A percentile compares a stretch with the other conserved stretches of the same genome.
These are phyloP conservation scores for Hylaeus volcanicus DNA, from an alignment of 1,140 invertebrate species.

Conservation along the genomic window DNA sequence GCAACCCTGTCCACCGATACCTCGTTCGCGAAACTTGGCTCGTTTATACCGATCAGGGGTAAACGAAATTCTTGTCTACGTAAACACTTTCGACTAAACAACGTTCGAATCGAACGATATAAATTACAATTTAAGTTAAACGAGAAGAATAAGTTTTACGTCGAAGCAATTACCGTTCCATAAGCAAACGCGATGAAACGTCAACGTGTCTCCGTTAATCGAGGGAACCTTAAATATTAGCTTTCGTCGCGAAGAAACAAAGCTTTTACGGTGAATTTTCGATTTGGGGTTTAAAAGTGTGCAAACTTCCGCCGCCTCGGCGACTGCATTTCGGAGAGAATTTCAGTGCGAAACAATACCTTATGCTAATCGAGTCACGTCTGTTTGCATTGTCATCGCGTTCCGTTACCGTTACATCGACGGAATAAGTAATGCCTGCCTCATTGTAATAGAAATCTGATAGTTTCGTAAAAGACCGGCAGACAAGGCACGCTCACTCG, in stretches of 20 bases:
- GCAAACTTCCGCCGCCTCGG: slow-evolving; percentile 2
- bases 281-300: not conserved
- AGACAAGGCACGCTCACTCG: not conserved
- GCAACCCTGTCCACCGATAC: not conserved
- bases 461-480: slow-evolving; percentile 31
- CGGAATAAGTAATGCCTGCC: slow-evolving; percentile 58
- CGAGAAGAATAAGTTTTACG: no score
- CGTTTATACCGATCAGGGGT: no score
- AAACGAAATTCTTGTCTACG: no score
- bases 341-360: slow-evolving; percentile 56
- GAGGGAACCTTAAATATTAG: not conserved
- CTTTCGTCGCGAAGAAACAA: not conserved
- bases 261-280: not conserved
- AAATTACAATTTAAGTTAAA: no score
- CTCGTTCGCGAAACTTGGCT: not conserved
- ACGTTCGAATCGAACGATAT: no score
- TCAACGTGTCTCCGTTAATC: not conserved
- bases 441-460: slow-evolving; percentile 58
- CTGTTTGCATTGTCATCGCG: slow-evolving; percentile 65
- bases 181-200: no score
- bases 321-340: slow-evolving; percentile 31
- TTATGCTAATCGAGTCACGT: slow-evolving; percentile 67
- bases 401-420: slow-evolving; percentile 64
- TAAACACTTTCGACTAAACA: no score
- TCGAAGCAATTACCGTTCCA: no score